Base-by-base conservation (phyloP, 2,888 invertebrate genomes). In the Plusia festucae region DNA sequence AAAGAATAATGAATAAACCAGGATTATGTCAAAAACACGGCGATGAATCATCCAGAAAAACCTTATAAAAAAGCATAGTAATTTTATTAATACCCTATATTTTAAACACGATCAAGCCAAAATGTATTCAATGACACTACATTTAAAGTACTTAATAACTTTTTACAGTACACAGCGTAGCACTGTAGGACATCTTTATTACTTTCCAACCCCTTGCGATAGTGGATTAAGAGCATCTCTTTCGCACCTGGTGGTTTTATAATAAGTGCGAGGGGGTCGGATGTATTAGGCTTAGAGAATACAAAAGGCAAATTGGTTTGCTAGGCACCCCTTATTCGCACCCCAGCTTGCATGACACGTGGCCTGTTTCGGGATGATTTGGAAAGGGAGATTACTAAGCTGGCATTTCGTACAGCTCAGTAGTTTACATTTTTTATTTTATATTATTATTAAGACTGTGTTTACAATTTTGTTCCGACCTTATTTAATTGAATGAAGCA, bases 271-370 rank as follows among this genome's bases (percentile, higher is more conserved):
- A 88, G 74, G 73, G 83, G 73, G 88, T 87, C 57, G 70, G 75
- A 51, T 59, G 71, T 82, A 68, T 71, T 79, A 83, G 79, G 88
- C 85, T 88, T 88, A 88, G 80, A 78, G 85, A 85, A 81, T 76
- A 89, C 86, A 91, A 90, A 88, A 88, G 77, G 88, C 88, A 89
- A 92, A 93, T 93, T 92, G 90, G 90, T 91, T 89, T 85, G 78
- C 88, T 88, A 81, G 75, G 81, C 91, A 90, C 91, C 88, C 86
- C 84, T 84, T 81, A 84, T 88, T 88, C 82, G 87, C 86, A 85
- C 85, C 87, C 82, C 84, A 86, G 85, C 86, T 90, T 88, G 87
- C 85, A 83, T 86, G 93, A 89, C 93, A 90, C 93, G 93, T 92
- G 93, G 87, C 90, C 80, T 82, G 82, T 86, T 82, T 82, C 81